A percentile compares a stretch with the other conserved stretches of the same genome.
Conservation (phyloP, 2,113 vertebrate species). For the Anser brachyrhynchus region DNA sequence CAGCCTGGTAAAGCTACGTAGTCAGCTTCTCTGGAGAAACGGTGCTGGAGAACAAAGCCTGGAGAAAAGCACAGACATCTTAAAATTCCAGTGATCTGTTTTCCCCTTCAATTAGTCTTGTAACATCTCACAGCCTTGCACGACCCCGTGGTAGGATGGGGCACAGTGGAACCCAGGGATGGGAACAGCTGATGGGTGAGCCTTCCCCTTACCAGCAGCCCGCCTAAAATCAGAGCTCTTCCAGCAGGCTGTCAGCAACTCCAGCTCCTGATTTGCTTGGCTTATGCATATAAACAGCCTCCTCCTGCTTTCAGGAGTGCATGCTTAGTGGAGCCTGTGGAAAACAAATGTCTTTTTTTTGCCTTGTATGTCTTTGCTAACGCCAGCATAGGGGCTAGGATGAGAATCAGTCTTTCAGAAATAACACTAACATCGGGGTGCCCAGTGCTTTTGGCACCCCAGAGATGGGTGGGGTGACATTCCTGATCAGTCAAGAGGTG, state of each 20-base stretch:
- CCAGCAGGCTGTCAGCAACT: background rate
- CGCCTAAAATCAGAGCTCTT: constrained; percentile 3
- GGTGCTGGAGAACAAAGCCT: background rate
- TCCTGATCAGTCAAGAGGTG: background rate
- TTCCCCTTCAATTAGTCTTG: background rate
- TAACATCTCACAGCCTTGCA: background rate
- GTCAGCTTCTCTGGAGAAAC: background rate
- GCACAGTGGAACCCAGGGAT: background rate
- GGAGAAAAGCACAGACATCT: background rate
- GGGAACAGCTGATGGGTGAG: background rate
- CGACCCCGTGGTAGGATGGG: background rate
- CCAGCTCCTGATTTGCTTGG: background rate
- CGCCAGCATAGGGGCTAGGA: background rate
- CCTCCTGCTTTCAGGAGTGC: background rate
- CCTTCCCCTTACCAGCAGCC: background rate
- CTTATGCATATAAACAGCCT: background rate
- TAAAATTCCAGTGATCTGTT: background rate
- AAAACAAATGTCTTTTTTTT: background rate
- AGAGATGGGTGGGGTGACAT: background rate
- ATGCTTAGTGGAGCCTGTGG: background rate
- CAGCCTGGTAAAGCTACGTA: background rate
- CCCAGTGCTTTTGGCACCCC: background rate
- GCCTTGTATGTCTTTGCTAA: background rate
- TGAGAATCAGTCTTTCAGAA: background rate
- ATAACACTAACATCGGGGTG: background rate